These are phyloP conservation scores for Dugesia japonica DNA, from an alignment of 2,888 invertebrate species.

Conservation along the genomic window DNA sequence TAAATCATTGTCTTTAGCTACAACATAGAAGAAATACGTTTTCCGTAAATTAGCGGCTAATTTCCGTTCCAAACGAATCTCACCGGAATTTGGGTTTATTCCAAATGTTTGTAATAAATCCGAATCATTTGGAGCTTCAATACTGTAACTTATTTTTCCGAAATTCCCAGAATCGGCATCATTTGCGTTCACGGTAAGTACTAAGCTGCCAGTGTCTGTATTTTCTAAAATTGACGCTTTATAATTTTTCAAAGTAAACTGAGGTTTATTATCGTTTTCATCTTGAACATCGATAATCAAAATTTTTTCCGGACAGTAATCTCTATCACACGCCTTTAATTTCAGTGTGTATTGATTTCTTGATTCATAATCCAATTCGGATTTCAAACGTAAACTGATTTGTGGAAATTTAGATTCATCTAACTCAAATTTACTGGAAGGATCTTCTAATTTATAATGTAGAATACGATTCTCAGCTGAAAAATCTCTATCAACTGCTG, in stretches of 20 bases:
- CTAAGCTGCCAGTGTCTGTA: not conserved
- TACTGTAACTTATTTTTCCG: not conserved
- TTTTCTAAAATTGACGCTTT: slow-evolving; percentile 4
- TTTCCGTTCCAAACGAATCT: slow-evolving; percentile 20
- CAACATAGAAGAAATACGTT: slow-evolving; percentile 17
- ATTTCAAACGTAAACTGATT: not conserved
- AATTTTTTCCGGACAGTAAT: not conserved
- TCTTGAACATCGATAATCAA: slow-evolving; percentile 24
- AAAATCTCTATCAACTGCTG: slow-evolving; percentile 11
- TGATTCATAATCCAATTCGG: slow-evolving; percentile 13
- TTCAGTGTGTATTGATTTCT: not conserved
- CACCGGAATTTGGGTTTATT: not conserved
- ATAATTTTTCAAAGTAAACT: slow-evolving; percentile 4
- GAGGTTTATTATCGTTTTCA: slow-evolving; percentile 31
- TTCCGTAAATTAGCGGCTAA: slow-evolving; percentile 24
- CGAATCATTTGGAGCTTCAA: not conserved
- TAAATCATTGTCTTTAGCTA: slow-evolving; percentile 20
- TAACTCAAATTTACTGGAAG: not conserved
- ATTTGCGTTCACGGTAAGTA: not conserved
- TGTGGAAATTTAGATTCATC: not conserved
- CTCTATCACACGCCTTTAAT: slow-evolving; percentile 26
- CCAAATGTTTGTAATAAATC: slow-evolving; percentile 26
- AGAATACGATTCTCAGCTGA: slow-evolving; percentile 13
- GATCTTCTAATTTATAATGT: not conserved
- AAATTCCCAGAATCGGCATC: slow-evolving; percentile 24